These are phyloP conservation scores for Rotaria macrura DNA, from an alignment of 2,888 invertebrate genomes.

Conservation along the genomic window DNA sequence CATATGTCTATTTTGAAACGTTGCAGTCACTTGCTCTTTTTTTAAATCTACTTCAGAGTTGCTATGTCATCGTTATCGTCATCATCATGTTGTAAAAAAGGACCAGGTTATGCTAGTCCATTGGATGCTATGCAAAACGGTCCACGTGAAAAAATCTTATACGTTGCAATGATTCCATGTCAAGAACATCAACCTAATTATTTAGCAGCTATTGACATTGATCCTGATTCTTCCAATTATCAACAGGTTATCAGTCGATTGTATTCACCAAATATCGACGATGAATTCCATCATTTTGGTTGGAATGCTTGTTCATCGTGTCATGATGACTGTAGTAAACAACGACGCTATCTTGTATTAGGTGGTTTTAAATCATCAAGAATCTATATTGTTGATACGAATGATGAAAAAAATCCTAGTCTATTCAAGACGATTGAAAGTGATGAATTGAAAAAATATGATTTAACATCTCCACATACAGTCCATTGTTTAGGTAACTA, in stretches of 20 bases:
- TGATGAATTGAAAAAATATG: conserved; percentile 61
- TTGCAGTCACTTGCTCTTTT: too few species aligned
- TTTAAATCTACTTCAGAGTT: not conserved
- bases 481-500: conserved; percentile 70
- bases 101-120: conserved; percentile 54
- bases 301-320: conserved; percentile 97
- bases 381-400: conserved; percentile 72
- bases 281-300: conserved; percentile 87
- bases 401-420: conserved; percentile 62
- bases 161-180: conserved; percentile 71
- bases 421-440: conserved; percentile 58
- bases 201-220: conserved; percentile 77
- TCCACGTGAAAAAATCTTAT: conserved; percentile 71
- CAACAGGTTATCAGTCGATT: conserved; percentile 77
- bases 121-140: conserved; percentile 67
- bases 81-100: conserved; percentile 38
- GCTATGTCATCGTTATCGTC: not conserved
- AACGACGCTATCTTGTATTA: conserved; percentile 68
- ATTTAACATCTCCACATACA: conserved; percentile 79
- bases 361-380: conserved; percentile 71
- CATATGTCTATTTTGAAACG: too few species aligned
- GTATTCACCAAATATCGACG: conserved; percentile 63
- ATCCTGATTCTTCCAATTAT: conserved; percentile 72
- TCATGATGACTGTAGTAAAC: conserved; percentile 55
- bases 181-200: conserved; percentile 65